Conservation (phyloP, 2,113 vertebrate genomes). For the Setophaga petechia region DNA sequence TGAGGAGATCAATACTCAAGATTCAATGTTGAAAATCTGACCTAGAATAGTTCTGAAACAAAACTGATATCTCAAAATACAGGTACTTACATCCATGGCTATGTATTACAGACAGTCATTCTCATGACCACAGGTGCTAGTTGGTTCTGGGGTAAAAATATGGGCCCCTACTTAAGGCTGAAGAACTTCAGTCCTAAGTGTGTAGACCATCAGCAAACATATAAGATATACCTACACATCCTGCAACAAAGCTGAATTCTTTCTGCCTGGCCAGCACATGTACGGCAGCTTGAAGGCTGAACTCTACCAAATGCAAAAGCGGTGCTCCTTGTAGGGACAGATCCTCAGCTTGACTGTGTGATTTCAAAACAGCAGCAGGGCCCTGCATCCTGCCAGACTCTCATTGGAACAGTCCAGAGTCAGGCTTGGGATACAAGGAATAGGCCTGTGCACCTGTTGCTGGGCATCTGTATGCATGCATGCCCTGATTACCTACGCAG, state of each 20-base stretch:
- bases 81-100: background rate
- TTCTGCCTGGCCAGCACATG: background rate
- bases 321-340: accelerated
- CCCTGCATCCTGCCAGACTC: background rate
- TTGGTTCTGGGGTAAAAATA: background rate
- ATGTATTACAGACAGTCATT: background rate
- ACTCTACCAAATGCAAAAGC: background rate
- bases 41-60: background rate
- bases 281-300: background rate
- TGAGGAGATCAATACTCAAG: background rate
- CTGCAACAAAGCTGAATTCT: background rate
- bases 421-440: background rate
- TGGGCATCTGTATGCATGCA: background rate
- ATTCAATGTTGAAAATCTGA: background rate
- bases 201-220: background rate
- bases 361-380: background rate
- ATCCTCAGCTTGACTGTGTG: background rate
- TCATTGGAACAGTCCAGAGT: background rate
- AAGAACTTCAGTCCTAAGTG: background rate
- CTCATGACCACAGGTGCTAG: background rate
- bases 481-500: background rate
- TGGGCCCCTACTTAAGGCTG: background rate
- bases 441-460: background rate
- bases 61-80: background rate
- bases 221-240: background rate